These are phyloP conservation scores for Sinocyclocheilus anshuiensis DNA, from an alignment of 2,113 vertebrate species.

Conservation along the genomic window DNA sequence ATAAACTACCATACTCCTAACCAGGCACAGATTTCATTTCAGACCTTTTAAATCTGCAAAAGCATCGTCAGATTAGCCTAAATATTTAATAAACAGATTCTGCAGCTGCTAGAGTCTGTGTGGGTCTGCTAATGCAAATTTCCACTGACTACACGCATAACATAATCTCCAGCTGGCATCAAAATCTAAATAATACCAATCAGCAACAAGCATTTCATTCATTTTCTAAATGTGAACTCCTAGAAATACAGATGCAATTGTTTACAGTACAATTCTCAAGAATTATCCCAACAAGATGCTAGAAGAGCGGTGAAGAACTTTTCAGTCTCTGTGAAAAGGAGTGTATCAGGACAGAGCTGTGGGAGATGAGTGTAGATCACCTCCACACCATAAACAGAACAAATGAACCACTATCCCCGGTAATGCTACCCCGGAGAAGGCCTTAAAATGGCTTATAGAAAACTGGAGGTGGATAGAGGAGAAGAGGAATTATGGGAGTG, in stretches of 20 bases:
- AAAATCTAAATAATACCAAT: neutral
- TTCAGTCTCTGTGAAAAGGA: neutral
- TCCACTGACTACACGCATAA: neutral
- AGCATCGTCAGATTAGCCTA: neutral
- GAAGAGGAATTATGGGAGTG: neutral
- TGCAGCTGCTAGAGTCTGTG: neutral
- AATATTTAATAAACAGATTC: neutral
- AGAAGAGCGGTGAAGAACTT: neutral
- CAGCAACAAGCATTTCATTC: neutral
- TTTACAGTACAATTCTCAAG: neutral
- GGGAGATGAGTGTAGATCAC: conserved; percentile 22
- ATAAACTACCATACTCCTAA: neutral
- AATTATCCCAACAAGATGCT: neutral
- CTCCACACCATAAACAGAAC: conserved; percentile 29
- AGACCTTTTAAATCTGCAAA: neutral
- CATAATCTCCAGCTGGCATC: neutral
- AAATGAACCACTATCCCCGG: conserved; percentile 34
- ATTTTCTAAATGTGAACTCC: neutral
- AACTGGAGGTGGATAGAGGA: conserved; percentile 18
- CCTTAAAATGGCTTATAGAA: conserved; percentile 26
- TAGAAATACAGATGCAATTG: neutral
- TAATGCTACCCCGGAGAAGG: conserved; percentile 25
- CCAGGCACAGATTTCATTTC: neutral
- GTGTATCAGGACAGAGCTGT: neutral
- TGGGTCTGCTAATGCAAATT: neutral